Conservation (phyloP, 1,140 invertebrate genomes). For the Helicoverpa armigera region DNA sequence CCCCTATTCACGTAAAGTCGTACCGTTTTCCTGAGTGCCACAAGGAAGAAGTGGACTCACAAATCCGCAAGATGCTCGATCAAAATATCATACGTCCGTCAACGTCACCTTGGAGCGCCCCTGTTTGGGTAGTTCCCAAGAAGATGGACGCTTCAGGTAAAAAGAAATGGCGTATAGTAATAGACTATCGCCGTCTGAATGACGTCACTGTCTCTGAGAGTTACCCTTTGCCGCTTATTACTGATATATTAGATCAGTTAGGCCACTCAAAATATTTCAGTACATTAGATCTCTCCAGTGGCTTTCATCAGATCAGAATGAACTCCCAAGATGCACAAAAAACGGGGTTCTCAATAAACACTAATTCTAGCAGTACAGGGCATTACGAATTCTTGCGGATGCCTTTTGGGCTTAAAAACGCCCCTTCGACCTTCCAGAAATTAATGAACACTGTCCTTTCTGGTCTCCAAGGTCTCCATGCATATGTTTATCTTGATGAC, state of each 20-base stretch:
- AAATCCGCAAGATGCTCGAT: too few species aligned
- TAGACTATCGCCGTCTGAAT: too few species aligned
- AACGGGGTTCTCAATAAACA: slow-evolving; percentile 17
- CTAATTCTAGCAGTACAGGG: background rate
- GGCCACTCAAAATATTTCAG: slow-evolving; percentile 28
- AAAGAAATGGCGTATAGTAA: slow-evolving; percentile 30
- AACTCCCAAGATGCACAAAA: background rate
- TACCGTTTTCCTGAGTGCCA: slow-evolving; percentile 57
- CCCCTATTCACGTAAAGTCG: slow-evolving; percentile 56
- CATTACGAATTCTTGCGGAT: slow-evolving; percentile 39
- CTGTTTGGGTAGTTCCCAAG: slow-evolving; percentile 10
- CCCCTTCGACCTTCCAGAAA: slow-evolving; percentile 3
- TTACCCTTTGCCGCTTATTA: slow-evolving; percentile 49
- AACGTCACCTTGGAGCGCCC: too few species aligned
- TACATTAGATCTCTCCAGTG: background rate
- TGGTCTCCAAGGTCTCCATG: background rate
- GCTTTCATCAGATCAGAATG: slow-evolving; percentile 12
- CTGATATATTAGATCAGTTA: slow-evolving; percentile 46
- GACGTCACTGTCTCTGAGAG: slow-evolving; percentile 1
- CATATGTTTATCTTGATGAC: slow-evolving; percentile 15
- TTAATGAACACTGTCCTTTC: slow-evolving; percentile 1
- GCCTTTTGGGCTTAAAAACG: slow-evolving; percentile 36
- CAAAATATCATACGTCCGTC: too few species aligned
- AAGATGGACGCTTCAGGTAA: too few species aligned
- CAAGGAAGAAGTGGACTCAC: slow-evolving; percentile 54